A percentile compares a stretch with the other conserved stretches of the same genome.
These are phyloP conservation scores for Cyaniris semiargus DNA, from an alignment of 2,888 invertebrate genomes.

Conservation along the genomic window DNA sequence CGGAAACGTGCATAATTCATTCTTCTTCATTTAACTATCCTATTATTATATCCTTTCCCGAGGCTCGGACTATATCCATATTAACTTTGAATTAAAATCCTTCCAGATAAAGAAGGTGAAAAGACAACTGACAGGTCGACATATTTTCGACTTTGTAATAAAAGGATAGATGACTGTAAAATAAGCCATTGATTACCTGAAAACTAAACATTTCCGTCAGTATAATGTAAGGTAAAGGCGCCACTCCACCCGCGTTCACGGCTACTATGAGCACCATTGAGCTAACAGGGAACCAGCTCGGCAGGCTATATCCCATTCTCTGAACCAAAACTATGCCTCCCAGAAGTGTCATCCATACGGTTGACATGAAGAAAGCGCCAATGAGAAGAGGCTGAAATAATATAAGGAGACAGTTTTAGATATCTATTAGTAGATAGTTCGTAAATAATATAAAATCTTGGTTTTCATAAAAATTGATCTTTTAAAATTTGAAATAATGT, in stretches of 20 bases:
- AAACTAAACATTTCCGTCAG: conserved; percentile 57
- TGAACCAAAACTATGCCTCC: conserved; percentile 46
- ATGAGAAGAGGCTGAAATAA: conserved; percentile 46
- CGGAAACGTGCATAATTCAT: too few relatives aligned
- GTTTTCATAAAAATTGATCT: background rate
- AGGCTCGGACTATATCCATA: too few relatives aligned
- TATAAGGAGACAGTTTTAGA: background rate
- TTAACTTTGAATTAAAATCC: too few relatives aligned
- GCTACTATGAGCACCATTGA: conserved; percentile 45
- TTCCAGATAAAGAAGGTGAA: too few relatives aligned
- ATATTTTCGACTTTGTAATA: too few relatives aligned
- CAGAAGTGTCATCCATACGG: conserved; percentile 43
- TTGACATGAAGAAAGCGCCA: conserved; percentile 41
- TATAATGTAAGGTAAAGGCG: conserved; percentile 52
- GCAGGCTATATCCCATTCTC: conserved; percentile 42
- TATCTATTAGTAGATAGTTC: too few relatives aligned
- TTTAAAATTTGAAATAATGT: too few relatives aligned
- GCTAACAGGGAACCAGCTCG: conserved; percentile 49
- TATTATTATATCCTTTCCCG: too few relatives aligned
- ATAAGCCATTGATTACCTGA: conserved; percentile 44
- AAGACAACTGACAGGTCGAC: too few relatives aligned
- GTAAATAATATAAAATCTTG: background rate
- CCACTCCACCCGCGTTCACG: conserved; percentile 49
- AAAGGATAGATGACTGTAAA: too few relatives aligned
- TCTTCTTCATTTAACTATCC: too few relatives aligned